Percentiles rank a stretch among this genome's conserved stretches.
These are phyloP conservation scores for Morelia viridis DNA, from an alignment of 2,797 vertebrate genomes.

Conservation along the genomic window DNA sequence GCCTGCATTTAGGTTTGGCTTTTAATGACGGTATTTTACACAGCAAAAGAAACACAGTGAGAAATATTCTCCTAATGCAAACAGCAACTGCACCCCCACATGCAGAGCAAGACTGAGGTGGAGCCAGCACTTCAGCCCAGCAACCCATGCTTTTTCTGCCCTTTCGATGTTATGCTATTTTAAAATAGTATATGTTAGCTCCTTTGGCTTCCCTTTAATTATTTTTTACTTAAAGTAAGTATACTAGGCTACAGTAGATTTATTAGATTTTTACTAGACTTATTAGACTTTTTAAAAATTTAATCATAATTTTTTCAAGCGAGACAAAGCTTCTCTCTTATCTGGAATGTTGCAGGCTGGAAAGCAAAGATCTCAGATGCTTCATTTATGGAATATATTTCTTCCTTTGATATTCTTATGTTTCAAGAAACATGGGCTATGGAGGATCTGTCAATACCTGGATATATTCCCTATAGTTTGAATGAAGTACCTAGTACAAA, in stretches of 20 bases:
- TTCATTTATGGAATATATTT: no score
- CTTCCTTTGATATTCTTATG: no score
- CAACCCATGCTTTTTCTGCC: background rate
- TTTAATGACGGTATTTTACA: background rate
- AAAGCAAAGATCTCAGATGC: no score
- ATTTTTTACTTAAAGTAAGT: background rate
- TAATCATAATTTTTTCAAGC: background rate
- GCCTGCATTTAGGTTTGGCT: background rate
- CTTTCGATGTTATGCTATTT: background rate
- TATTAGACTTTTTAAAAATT: background rate
- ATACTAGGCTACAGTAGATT: background rate
- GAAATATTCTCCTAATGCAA: background rate
- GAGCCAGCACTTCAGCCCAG: background rate
- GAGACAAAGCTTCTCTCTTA: background rate
- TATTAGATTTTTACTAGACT: background rate
- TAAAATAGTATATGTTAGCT: background rate
- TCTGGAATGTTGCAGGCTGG: no score
- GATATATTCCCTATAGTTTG: no score
- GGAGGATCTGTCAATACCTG: no score
- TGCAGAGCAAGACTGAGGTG: background rate
- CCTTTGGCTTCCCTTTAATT: background rate
- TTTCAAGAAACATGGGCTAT: no score
- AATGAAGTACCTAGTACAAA: no score
- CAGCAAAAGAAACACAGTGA: background rate
- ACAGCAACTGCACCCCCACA: no score